Percentiles rank a stretch among this genome's conserved stretches.
Conservation (phyloP, 2,888 invertebrate species). For the Bibio marci region DNA sequence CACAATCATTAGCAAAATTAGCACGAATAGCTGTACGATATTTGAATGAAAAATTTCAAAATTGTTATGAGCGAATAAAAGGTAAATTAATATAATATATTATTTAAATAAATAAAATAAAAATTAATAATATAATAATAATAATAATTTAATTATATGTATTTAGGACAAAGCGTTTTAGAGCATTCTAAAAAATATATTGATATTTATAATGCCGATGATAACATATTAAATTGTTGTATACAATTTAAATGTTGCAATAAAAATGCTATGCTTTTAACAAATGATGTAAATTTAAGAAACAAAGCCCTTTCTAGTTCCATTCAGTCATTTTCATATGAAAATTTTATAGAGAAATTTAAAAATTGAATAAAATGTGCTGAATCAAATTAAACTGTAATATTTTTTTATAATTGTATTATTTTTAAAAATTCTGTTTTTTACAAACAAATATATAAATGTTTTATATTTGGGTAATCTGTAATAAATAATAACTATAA, state of each 20-base stretch:
- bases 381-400: too few species aligned
- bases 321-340: too few species aligned
- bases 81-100: not conserved
- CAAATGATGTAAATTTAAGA: constrained; percentile 33
- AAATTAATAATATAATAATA: not conserved
- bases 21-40: constrained; percentile 20
- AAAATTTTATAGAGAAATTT: too few species aligned
- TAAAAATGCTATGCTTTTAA: constrained; percentile 28
- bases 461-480: too few species aligned
- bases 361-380: too few species aligned
- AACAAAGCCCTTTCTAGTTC: constrained; percentile 31
- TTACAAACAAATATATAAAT: too few species aligned
- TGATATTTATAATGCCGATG: constrained; percentile 29
- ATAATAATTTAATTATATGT: not conserved
- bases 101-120: not conserved
- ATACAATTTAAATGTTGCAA: constrained; percentile 28
- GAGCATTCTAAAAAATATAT: constrained; percentile 28
- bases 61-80: constrained; percentile 8
- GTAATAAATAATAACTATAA: too few species aligned
- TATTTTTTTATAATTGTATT: too few species aligned
- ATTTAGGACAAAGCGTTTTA: constrained; percentile 30
- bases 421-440: too few species aligned
- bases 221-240: constrained; percentile 34
- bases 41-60: constrained; percentile 18
- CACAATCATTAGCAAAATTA: constrained; percentile 10